Conservation (phyloP, 37 sponge, comb jelly and placozoan species). For the Tethya wilhelma region DNA sequence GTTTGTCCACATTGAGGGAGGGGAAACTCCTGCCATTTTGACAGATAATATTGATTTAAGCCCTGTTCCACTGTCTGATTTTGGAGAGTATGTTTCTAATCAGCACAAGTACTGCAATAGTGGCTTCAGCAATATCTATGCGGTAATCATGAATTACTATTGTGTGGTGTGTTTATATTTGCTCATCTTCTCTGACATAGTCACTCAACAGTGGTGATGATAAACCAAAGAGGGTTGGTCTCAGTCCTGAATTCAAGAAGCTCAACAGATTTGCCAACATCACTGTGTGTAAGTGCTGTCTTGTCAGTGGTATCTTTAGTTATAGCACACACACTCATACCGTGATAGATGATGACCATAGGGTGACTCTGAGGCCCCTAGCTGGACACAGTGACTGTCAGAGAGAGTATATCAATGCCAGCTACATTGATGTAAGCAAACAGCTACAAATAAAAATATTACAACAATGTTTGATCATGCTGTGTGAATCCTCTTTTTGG, state of each 20-base stretch:
- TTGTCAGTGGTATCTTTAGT: neutral
- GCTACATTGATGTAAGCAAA: constrained; percentile 66
- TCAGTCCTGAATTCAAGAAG: neutral
- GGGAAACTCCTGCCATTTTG: neutral
- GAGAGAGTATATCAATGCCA: constrained; percentile 54
- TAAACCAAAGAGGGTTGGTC: neutral
- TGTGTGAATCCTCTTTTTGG: neutral
- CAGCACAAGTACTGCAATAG: too few relatives aligned
- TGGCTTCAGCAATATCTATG: too few relatives aligned
- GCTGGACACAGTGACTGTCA: constrained; percentile 3
- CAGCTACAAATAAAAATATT: neutral
- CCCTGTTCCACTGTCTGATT: too few relatives aligned
- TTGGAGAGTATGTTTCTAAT: too few relatives aligned
- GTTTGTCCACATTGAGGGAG: constrained; percentile 7
- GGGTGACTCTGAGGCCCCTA: constrained; percentile 21
- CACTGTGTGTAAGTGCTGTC: constrained; percentile 29
- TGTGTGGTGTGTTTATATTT: too few relatives aligned
- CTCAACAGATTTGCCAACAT: constrained; percentile 24
- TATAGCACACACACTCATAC: neutral
- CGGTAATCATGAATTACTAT: too few relatives aligned
- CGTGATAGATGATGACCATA: constrained; percentile 39
- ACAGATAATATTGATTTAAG: too few relatives aligned
- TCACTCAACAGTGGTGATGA: neutral
- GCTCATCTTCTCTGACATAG: neutral
- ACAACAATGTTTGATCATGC: neutral